A percentile compares a stretch with the other conserved stretches of the same genome.
These are phyloP conservation scores for Enteromius radiatus DNA, from an alignment of 2,797 vertebrate species.

Conservation along the genomic window DNA sequence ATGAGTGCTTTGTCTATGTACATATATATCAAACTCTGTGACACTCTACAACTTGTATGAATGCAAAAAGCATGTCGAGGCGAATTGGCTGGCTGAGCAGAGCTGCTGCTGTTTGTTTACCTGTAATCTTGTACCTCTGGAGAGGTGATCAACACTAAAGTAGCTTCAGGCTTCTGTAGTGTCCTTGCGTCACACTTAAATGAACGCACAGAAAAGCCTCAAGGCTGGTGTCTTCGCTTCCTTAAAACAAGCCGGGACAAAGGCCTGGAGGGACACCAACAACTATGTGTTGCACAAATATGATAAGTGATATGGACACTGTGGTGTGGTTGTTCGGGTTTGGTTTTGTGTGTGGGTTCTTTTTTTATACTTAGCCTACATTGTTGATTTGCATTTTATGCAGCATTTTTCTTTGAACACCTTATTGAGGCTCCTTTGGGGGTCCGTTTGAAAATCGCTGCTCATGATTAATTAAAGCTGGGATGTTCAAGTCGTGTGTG, in stretches of 20 bases:
- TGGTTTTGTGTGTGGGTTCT: too few relatives aligned
- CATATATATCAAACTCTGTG: slow-evolving; percentile 32
- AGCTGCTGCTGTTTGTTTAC: slow-evolving; percentile 39
- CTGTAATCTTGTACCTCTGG: slow-evolving; percentile 62
- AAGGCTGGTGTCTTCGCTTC: slow-evolving; percentile 72
- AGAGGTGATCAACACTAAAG: slow-evolving; percentile 65
- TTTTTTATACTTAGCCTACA: too few relatives aligned
- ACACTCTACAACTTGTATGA: slow-evolving; percentile 16
- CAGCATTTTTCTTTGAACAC: not conserved
- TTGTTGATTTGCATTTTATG: not conserved
- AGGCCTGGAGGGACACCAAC: slow-evolving; percentile 22
- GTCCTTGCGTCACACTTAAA: slow-evolving; percentile 75
- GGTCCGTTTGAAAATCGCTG: not conserved
- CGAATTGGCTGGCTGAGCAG: slow-evolving; percentile 18
- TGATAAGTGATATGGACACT: not conserved
- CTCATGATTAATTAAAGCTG: not conserved
- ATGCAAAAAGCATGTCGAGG: slow-evolving; percentile 12
- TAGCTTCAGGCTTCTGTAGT: slow-evolving; percentile 72
- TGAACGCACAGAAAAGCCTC: slow-evolving; percentile 77
- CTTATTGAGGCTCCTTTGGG: not conserved
- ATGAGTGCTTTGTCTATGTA: slow-evolving; percentile 32
- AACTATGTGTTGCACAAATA: slow-evolving; percentile 12
- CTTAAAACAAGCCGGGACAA: slow-evolving; percentile 69
- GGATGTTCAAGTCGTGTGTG: not conserved
- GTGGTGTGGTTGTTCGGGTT: not conserved